These are phyloP conservation scores for Cinclus mexicanus DNA, from an alignment of 2,113 vertebrate genomes.

Conservation along the genomic window DNA sequence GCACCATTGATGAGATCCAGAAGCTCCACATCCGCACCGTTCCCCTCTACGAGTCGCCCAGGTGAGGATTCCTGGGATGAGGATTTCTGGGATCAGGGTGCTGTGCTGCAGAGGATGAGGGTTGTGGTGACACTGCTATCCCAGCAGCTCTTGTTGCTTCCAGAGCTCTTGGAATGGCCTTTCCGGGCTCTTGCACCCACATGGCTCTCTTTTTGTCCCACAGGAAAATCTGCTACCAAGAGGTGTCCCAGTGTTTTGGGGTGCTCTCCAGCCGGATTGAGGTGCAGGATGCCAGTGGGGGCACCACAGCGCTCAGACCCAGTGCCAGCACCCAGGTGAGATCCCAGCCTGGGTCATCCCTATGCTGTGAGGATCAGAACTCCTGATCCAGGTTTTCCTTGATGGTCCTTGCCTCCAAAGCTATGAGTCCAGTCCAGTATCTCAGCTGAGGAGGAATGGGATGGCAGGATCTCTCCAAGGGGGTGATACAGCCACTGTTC, in stretches of 20 bases:
- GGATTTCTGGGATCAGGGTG: not conserved
- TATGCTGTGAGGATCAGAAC: rapidly evolving
- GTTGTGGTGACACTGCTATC: rapidly evolving
- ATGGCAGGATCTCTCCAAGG: rapidly evolving
- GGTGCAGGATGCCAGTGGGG: conserved; percentile 93
- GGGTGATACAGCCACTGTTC: not conserved
- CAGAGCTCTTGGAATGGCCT: not conserved
- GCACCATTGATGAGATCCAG: conserved; percentile 98
- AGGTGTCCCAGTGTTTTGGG: conserved; percentile 96
- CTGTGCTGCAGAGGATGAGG: not conserved
- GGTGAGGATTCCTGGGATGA: conserved; percentile 73
- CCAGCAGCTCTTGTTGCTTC: not conserved
- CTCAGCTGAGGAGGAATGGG: not conserved
- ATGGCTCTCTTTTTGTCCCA: not conserved
- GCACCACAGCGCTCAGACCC: conserved; percentile 89
- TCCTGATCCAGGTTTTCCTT: not conserved
- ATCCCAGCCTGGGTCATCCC: not conserved
- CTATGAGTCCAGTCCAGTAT: not conserved
- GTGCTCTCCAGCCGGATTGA: conserved; percentile 95
- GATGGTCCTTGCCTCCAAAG: not conserved
- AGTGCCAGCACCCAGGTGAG: conserved; percentile 98
- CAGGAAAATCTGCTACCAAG: conserved; percentile 98
- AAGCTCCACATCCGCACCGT: conserved; percentile 98
- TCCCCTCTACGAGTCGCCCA: conserved; percentile 94
- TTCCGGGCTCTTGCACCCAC: not conserved